These are phyloP conservation scores for Adelognathus sp. DNA, from an alignment of 2,888 invertebrate genomes.

Conservation along the genomic window DNA sequence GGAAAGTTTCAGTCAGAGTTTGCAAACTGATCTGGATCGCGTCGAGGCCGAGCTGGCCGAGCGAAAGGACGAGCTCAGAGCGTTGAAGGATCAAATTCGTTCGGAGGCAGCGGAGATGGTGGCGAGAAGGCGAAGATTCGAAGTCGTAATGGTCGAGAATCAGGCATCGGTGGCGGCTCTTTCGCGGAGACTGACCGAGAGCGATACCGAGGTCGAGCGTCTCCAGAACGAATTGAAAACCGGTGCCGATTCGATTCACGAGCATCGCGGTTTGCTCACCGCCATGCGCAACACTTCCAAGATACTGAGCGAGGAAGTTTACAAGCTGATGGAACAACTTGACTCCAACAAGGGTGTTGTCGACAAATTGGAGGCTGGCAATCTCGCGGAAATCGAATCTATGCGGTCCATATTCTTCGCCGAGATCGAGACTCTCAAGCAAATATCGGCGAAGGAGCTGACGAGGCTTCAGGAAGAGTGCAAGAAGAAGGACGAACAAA, in stretches of 20 bases:
- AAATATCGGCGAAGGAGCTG: slow-evolving; percentile 68
- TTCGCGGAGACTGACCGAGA: slow-evolving; percentile 72
- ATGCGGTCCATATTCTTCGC: slow-evolving; percentile 68
- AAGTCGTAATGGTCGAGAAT: slow-evolving; percentile 77
- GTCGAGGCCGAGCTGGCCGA: slow-evolving; percentile 76
- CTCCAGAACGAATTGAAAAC: slow-evolving; percentile 72
- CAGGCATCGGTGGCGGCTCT: slow-evolving; percentile 76
- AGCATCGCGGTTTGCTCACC: slow-evolving; percentile 71
- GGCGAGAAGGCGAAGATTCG: slow-evolving; percentile 72
- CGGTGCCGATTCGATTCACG: slow-evolving; percentile 69
- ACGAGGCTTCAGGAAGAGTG: slow-evolving; percentile 67
- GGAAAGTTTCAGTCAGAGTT: slow-evolving; percentile 78
- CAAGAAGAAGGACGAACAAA: slow-evolving; percentile 65
- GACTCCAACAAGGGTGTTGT: slow-evolving; percentile 70
- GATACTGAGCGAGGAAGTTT: slow-evolving; percentile 72
- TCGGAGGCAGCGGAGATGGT: slow-evolving; percentile 78
- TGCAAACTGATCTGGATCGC: slow-evolving; percentile 77
- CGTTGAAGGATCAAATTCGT: slow-evolving; percentile 76
- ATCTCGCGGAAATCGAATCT: slow-evolving; percentile 70
- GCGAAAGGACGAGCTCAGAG: slow-evolving; percentile 75
- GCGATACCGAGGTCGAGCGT: slow-evolving; percentile 75
- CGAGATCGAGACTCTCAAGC: slow-evolving; percentile 72
- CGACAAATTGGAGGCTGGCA: slow-evolving; percentile 72
- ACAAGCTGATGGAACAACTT: slow-evolving; percentile 69
- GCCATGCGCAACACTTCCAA: slow-evolving; percentile 73